Base-by-base conservation (phyloP, 2,888 invertebrate species). In the Drosophila prolongata region DNA sequence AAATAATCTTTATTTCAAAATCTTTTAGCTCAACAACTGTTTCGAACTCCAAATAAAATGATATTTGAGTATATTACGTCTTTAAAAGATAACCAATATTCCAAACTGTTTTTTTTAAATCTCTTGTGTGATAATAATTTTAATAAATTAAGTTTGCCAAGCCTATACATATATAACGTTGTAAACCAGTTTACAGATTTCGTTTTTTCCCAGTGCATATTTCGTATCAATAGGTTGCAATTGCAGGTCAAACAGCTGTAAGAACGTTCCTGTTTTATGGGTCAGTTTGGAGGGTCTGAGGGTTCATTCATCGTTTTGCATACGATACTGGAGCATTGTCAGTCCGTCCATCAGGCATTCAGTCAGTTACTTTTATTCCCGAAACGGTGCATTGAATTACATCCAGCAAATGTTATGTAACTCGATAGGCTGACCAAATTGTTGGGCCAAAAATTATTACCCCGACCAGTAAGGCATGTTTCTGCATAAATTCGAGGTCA, bases 381-480 rank as follows among this genome's bases (percentile, higher is more conserved):
- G 9, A 19, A 54, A 37, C 38, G 47, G 27, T 79, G 79, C 83
- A 87, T 85, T 87, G 70, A 87, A 79, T 85, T 85, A 77, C 89
- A 74, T 19, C 57, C 66, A 46, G 71, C 82, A 89, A 86, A 86
- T 89, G 89, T 75, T 81, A 44, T 68, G 85, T 78, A 89, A 86
- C 70, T 59, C 54, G 84, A 86, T 86, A 86, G 54, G 47, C 67
- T 65, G 46, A 27, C 19, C 62, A 70, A 87, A 85, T 76, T 85
- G 75, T 35, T 11, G 59, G 60, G 16, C 14, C 24, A n/a, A 19
- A 44, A 64, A 44, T 13, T 0, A 1, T 35, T 4, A 24, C 11
- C 27, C 40, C 11, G 19, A 37, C 24, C 38, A 43, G 50, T 57
- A 34, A 40, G 37, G 19, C 44, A 46, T 35, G 35, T 50, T 60